Base-by-base conservation (phyloP, 2,888 invertebrate species). In the Pristionchus japonicus region DNA sequence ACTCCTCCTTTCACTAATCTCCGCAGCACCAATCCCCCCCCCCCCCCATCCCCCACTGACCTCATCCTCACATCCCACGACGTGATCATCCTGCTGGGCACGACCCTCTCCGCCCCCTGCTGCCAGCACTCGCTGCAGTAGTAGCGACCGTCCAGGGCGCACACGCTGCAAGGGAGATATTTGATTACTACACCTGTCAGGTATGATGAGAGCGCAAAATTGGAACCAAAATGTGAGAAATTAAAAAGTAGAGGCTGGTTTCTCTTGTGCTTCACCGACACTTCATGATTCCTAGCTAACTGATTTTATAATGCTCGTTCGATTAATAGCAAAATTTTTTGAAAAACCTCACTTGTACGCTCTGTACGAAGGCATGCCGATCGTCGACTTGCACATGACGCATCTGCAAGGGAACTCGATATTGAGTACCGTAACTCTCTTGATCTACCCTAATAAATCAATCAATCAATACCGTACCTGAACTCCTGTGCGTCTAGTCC, bases 121-220 rank as follows among this genome's bases (percentile, higher is more conserved):
- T 91, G 90, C 89, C 91, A 92, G 94, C 99, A 99, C 89, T 96
- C 96, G 82, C 96, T 96, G 95, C 99, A 99, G 95, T 96, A 98
- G 95, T 98, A 98, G 92, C 96, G 96, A 4, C 97, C 98, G 92
- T 97, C 97, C 94, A 97, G 97, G 43, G 96, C 96, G 95, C 99
- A 99, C 1, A 97, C 95, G 0, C 97, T 94, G 31, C 88, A 93
- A 74, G 20, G 13, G 49, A 34, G n/a, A n/a, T n/a, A n/a, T n/a
- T n/a, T n/a, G n/a, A n/a, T n/a, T n/a, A n/a, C n/a, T n/a, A n/a
- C n/a, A n/a, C n/a, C n/a, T n/a, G n/a, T 43, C 43, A 43, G 6
- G 11, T 6, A 43, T 11, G 11, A 43, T 43, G 6, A 43, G 7
- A 43, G 11, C 11, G 43, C 43, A 4, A 15, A 3, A 31, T 31